Conservation (phyloP, 2,888 invertebrate species). For the Seira musarum region DNA sequence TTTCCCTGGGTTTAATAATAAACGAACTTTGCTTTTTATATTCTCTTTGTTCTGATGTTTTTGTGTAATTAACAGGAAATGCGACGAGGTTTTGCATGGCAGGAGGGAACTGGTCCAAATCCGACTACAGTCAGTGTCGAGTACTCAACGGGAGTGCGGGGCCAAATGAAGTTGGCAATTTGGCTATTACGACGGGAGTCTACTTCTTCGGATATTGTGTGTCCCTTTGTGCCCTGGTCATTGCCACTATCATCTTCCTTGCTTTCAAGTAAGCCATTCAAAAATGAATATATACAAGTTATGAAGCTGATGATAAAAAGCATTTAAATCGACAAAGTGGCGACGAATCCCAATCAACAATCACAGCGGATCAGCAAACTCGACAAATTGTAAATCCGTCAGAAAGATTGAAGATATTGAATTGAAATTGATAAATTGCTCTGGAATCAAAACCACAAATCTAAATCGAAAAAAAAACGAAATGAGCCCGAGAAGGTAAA, state of each 20-base stretch:
- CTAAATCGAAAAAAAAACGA: no score
- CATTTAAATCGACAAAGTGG: no score
- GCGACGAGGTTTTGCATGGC: slow-evolving; percentile 84
- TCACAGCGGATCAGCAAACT: no score
- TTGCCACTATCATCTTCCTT: slow-evolving; percentile 89
- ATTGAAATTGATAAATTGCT: slow-evolving; percentile 39
- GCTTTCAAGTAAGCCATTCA: slow-evolving; percentile 87
- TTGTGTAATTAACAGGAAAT: slow-evolving; percentile 81
- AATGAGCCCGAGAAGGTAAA: no score
- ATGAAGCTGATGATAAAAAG: no score
- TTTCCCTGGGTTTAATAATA: background rate
- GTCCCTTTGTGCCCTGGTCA: slow-evolving; percentile 84
- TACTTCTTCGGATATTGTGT: slow-evolving; percentile 89
- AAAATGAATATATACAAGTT: background rate
- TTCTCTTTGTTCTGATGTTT: no score
- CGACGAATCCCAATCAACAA: no score
- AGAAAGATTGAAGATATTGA: no score
- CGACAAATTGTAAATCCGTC: no score
- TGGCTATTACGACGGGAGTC: slow-evolving; percentile 77
- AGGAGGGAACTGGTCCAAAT: slow-evolving; percentile 86
- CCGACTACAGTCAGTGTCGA: slow-evolving; percentile 77
- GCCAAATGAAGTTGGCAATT: slow-evolving; percentile 71
- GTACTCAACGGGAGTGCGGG: slow-evolving; percentile 74
- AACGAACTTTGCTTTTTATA: background rate
- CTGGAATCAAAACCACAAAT: no score